Evolutionary conservation across 2,797 vertebrate genomes (phyloP).

Genomic region (Cirrhinus molitorella): DNA sequence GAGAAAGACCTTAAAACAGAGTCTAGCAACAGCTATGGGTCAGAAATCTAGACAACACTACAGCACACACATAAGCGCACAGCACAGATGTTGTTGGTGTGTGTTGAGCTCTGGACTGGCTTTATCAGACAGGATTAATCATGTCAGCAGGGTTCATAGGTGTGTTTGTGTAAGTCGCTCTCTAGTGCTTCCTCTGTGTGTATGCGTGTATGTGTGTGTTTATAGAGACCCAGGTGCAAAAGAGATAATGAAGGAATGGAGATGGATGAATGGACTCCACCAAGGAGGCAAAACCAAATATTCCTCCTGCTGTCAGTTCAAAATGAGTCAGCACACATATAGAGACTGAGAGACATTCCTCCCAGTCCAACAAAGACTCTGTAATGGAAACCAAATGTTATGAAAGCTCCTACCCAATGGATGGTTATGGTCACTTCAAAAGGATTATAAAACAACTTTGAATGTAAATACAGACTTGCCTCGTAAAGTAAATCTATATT

Average conservation of each 20-base stretch:
- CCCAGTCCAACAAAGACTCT: constrained; percentile 6
- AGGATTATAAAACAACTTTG: constrained; percentile 1
- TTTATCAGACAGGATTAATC: constrained; percentile 34
- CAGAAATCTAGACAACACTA: not conserved
- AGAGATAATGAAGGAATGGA: constrained; percentile 16
- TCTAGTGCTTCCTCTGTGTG: not conserved
- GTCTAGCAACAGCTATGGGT: constrained; percentile 6
- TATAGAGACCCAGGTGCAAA: constrained; percentile 31
- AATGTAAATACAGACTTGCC: not conserved
- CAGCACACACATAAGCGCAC: not conserved
- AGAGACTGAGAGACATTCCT: constrained; percentile 28
- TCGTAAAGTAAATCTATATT: constrained; percentile 16
- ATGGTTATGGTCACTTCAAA: constrained; percentile 38
- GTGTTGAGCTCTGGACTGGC: not conserved
- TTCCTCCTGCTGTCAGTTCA: not conserved
- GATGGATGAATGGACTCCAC: constrained; percentile 21
- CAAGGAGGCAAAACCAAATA: constrained; percentile 26
- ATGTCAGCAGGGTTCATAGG: constrained; percentile 20
- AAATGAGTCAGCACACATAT: not conserved
- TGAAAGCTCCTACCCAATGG: not conserved
- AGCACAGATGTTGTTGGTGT: constrained; percentile 34
- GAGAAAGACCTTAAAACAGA: not conserved
- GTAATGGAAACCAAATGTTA: constrained; percentile 22
- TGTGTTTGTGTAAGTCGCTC: constrained; percentile 22
- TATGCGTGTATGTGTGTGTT: not conserved